Conservation (phyloP, 37 sponge, comb jelly and placozoan genomes). For the Ianthella basta region DNA sequence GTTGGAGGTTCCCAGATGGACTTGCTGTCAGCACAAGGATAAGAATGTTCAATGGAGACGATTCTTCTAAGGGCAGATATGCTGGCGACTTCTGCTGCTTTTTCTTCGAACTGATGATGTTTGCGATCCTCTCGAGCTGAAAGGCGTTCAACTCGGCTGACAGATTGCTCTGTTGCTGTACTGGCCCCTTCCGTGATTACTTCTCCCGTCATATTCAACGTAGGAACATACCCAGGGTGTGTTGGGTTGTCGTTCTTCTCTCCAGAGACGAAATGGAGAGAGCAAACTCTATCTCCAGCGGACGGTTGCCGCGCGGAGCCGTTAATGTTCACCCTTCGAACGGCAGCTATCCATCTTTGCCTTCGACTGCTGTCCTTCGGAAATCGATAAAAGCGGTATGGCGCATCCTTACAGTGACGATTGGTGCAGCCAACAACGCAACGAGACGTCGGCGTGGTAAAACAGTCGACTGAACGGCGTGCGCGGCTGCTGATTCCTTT, state of each 20-base stretch:
- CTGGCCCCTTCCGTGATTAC: neutral
- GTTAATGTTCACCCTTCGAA: neutral
- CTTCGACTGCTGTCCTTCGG: constrained; percentile 1
- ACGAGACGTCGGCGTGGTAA: constrained; percentile 30
- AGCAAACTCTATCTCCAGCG: constrained; percentile 23
- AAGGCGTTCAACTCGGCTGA: neutral
- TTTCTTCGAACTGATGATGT: neutral
- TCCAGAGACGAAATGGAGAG: constrained; percentile 15
- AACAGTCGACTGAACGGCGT: too few relatives aligned
- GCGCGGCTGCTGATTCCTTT: too few relatives aligned
- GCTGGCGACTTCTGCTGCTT: constrained; percentile 16
- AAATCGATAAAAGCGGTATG: constrained; percentile 13
- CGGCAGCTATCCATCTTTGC: constrained; percentile 25
- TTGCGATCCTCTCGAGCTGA: neutral
- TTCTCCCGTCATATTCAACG: constrained; percentile 1
- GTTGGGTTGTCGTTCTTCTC: constrained; percentile 19
- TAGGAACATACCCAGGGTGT: constrained; percentile 4
- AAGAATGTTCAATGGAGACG: constrained; percentile 13
- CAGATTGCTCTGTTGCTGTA: constrained; percentile 7
- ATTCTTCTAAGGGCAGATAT: constrained; percentile 24
- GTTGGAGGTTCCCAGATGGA: constrained; percentile 14
- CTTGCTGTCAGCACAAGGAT: neutral
- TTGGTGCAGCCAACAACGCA: constrained; percentile 28
- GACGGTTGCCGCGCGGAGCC: neutral
- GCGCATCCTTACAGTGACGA: constrained; percentile 14